A percentile compares a stretch with the other conserved stretches of the same genome.
phyloP scores from a whole-genome alignment of 2,797 vertebrate species.

The Amblyraja radiata region DNA sequence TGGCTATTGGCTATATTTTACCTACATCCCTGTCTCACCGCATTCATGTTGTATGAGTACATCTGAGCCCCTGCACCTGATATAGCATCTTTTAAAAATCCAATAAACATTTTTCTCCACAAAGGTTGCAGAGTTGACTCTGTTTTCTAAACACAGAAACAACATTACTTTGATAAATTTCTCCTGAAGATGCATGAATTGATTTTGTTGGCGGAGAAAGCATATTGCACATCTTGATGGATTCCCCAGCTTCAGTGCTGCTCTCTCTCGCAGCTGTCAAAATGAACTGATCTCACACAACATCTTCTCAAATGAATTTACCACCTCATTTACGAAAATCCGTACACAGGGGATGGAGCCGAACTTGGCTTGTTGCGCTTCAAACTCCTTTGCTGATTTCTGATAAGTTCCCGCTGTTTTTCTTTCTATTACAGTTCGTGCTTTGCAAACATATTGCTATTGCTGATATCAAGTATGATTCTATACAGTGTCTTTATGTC shows the following conservation, averaged over 20 bases:
- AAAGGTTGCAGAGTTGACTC: conserved; percentile 19
- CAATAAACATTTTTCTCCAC: conserved; percentile 32
- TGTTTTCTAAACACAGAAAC: conserved; percentile 28
- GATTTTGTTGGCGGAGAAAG: conserved; percentile 27
- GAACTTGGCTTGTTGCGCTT: not conserved
- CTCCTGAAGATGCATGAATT: conserved; percentile 3
- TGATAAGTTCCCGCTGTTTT: not conserved
- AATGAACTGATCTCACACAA: conserved; percentile 17
- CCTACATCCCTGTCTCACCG: not conserved
- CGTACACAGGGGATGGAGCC: not conserved
- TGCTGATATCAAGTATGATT: too few species aligned
- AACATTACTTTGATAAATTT: conserved; percentile 34
- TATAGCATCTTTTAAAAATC: conserved; percentile 34
- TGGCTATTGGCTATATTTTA: conserved; percentile 21
- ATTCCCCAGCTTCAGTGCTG: not conserved
- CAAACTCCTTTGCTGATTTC: not conserved
- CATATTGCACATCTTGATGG: conserved; percentile 3
- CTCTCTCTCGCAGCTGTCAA: conserved; percentile 15
- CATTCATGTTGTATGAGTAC: not conserved
- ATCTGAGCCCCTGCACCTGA: conserved; percentile 12
- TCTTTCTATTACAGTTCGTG: not conserved
- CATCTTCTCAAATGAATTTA: conserved; percentile 28
- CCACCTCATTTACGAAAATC: conserved; percentile 20
- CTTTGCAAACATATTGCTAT: not conserved
- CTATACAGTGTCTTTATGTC: not conserved